phyloP scores from a whole-genome alignment of 2,113 vertebrate species.

The Microcebus tavaratra region DNA sequence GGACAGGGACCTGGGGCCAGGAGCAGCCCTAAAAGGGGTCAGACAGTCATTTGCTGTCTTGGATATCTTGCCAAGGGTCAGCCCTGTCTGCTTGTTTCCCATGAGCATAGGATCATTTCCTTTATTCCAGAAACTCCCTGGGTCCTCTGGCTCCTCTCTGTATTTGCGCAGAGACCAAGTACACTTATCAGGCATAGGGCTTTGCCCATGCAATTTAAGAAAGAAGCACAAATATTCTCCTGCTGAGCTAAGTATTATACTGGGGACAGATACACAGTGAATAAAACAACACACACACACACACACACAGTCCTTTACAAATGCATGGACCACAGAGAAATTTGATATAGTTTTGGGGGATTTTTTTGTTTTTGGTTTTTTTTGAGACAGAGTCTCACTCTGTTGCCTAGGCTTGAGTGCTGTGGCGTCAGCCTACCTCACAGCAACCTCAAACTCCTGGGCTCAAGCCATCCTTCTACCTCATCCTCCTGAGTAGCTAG shows the following conservation, averaged over 20 bases:
- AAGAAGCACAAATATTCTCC: constrained; percentile 12
- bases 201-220: neutral
- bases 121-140: neutral
- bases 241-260: neutral
- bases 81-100: neutral
- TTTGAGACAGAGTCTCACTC: too few relatives aligned
- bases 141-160: neutral
- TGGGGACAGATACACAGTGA: neutral
- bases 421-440: too few relatives aligned
- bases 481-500: too few relatives aligned
- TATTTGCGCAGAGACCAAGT: neutral
- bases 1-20: neutral
- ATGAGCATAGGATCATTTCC: neutral
- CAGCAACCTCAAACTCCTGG: too few relatives aligned
- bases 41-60: constrained; percentile 1
- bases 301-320: neutral
- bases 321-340: neutral
- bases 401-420: too few relatives aligned
- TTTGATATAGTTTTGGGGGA: neutral
- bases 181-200: neutral
- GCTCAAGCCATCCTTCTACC: too few relatives aligned
- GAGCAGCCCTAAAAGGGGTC: neutral
- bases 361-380: too few relatives aligned
- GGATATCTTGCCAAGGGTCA: constrained; percentile 29
- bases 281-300: neutral